These are phyloP conservation scores for Panagrolaimus sp. DNA, from an alignment of 1,140 invertebrate genomes.

Conservation along the genomic window DNA sequence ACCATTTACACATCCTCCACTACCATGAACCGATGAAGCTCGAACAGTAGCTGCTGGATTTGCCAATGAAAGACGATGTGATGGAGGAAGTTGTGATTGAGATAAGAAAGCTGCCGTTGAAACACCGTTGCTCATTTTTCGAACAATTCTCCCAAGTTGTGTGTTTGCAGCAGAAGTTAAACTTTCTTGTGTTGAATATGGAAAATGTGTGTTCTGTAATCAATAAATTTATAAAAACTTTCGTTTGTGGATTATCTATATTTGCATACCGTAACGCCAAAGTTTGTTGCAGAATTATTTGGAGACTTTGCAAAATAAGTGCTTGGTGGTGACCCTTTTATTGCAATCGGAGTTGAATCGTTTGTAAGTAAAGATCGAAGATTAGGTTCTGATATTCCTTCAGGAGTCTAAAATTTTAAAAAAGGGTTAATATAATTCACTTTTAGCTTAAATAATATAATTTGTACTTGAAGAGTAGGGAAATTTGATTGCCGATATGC, in stretches of 20 bases:
- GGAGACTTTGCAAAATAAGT: not conserved
- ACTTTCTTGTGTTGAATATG: not conserved
- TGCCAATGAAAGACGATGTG: not conserved
- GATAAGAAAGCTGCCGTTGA: not conserved
- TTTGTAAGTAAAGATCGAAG: conserved; percentile 20
- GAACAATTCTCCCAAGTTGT: conserved; percentile 4
- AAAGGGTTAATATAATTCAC: conserved; percentile 13
- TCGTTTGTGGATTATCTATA: no score
- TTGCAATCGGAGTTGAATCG: not conserved
- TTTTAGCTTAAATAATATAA: conserved; percentile 2
- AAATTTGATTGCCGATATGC: conserved; percentile 55
- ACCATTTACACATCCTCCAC: not conserved
- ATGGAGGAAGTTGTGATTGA: not conserved
- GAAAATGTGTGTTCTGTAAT: no score
- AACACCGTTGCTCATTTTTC: conserved; percentile 17
- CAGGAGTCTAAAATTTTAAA: not conserved
- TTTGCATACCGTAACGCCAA: conserved; percentile 2
- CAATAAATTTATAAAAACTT: no score
- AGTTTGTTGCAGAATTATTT: not conserved
- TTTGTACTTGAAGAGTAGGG: conserved; percentile 45
- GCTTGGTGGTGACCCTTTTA: not conserved
- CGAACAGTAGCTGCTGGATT: conserved; percentile 1
- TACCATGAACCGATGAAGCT: not conserved
- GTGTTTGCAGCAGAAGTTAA: not conserved
- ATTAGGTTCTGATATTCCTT: conserved; percentile 13